phyloP scores from a whole-genome alignment of 2,113 vertebrate species.

The Apeltes quadracus region DNA sequence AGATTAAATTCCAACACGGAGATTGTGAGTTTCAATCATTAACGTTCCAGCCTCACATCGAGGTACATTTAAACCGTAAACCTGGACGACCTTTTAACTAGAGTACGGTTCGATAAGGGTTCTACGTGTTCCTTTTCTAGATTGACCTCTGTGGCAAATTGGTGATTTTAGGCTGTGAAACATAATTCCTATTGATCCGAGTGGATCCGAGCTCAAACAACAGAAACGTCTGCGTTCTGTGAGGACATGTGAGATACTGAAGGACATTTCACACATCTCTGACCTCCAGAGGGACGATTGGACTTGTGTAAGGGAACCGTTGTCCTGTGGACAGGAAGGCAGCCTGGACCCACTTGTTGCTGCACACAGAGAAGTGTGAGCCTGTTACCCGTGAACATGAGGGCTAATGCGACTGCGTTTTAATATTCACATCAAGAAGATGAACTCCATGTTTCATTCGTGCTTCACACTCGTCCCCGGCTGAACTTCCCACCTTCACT shows the following conservation, averaged over 20 bases:
- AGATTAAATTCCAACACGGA: background rate
- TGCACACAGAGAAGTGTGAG: background rate
- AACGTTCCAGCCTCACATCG: background rate
- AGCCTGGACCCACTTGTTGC: background rate
- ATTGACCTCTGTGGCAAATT: too few relatives aligned
- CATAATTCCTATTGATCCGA: too few relatives aligned
- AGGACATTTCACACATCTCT: constrained; percentile 6
- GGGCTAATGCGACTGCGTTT: too few relatives aligned
- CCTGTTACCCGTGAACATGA: background rate
- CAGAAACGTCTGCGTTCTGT: background rate
- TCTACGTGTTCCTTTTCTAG: too few relatives aligned
- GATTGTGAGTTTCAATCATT: background rate
- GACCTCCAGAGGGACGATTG: background rate
- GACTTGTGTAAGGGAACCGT: background rate
- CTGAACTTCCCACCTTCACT: background rate
- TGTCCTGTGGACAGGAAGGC: constrained; percentile 5
- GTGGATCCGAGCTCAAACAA: too few relatives aligned
- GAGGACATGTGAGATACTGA: background rate
- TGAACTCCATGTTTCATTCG: background rate
- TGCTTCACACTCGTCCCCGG: background rate
- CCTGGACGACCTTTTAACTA: too few relatives aligned
- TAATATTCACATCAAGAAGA: background rate
- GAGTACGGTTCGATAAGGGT: too few relatives aligned
- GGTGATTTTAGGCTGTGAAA: too few relatives aligned
- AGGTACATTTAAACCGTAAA: background rate